Base-by-base conservation (phyloP, 2,888 invertebrate species). In the Tenthredo amoena region DNA sequence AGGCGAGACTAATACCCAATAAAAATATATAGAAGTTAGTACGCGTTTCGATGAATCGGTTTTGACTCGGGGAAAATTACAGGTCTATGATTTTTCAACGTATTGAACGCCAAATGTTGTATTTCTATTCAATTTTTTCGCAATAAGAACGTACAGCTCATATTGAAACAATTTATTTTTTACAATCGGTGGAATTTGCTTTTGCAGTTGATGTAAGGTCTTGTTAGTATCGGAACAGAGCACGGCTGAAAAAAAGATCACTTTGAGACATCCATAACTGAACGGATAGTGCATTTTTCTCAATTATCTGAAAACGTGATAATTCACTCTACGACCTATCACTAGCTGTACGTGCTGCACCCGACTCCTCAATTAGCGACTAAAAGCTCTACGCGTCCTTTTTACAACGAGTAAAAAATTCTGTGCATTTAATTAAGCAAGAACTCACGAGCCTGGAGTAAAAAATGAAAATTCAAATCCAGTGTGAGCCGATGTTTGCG, bases 381-480 rank as follows among this genome's bases (percentile, higher is more conserved):
- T 62, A 21, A 62, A 62, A 62, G 26, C 62, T 26, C 26, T 1
- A 62, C 26, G 62, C 62, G 26, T 62, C 12, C 12, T 62, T 62
- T 62, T 62, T 7, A 26, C 26, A 12, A 58, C 3, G 9, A 26
- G 21, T n/a, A 26, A 62, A 62, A 62, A 26, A 62, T 12, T 10
- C 26, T 7, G 12, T 21, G 62, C 26, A 62, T 62, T 26, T 26
- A 62, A 34, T 15, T 71, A 34, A 31, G 71, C 37, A 71, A 37
- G 15, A n/a, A 6, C 34, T 71, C 18, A 40, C 12, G 31, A 12
- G 2, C 68, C 43, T 43, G 12, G 12, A n/a, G 31, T 55, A 18
- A 50, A 50, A 77, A 50, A 55, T 55, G 18, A 50, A 77, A 77
- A 77, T 77, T 55, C 31, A 34, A 26, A 15, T 31, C 50, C 77